Conservation (phyloP, 2,113 vertebrate species). For the Megaleporinus macrocephalus region DNA sequence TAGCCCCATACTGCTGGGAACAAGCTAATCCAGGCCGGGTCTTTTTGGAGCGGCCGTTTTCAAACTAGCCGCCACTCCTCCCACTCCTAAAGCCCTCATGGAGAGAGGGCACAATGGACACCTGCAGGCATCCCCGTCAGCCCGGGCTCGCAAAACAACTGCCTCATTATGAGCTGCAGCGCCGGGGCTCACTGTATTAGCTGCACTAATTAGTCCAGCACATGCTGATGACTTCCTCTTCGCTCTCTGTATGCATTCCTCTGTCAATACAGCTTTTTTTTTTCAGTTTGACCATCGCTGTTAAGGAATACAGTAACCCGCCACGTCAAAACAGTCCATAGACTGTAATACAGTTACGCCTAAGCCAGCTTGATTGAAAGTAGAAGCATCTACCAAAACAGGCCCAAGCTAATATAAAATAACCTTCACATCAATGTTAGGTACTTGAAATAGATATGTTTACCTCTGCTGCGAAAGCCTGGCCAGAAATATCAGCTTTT, state of each 20-base stretch:
- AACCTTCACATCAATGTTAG: neutral
- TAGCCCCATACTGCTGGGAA: slow-evolving; percentile 83
- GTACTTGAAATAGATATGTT: neutral
- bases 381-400: neutral
- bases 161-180: slow-evolving; percentile 65
- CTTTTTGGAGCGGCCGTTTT: slow-evolving; percentile 67
- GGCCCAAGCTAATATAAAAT: neutral
- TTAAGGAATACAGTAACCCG: slow-evolving; percentile 50
- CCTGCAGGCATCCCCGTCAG: slow-evolving; percentile 63
- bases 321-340: slow-evolving; percentile 5
- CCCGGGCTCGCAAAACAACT: slow-evolving; percentile 65
- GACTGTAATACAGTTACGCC: slow-evolving; percentile 30
- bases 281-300: slow-evolving; percentile 36
- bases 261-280: slow-evolving; percentile 23
- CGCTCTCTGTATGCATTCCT: slow-evolving; percentile 36
- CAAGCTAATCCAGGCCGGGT: slow-evolving; percentile 77
- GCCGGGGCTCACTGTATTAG: slow-evolving; percentile 65
- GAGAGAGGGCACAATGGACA: slow-evolving; percentile 70
- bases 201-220: slow-evolving; percentile 72
- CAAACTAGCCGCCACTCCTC: slow-evolving; percentile 60
- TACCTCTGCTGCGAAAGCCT: too few species aligned
- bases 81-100: slow-evolving; percentile 70
- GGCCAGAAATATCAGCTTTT: neutral
- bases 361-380: neutral
- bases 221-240: slow-evolving; percentile 72